A percentile compares a stretch with the other conserved stretches of the same genome.
Conservation (phyloP, 2,797 vertebrate species). For the Danio tinwini region DNA sequence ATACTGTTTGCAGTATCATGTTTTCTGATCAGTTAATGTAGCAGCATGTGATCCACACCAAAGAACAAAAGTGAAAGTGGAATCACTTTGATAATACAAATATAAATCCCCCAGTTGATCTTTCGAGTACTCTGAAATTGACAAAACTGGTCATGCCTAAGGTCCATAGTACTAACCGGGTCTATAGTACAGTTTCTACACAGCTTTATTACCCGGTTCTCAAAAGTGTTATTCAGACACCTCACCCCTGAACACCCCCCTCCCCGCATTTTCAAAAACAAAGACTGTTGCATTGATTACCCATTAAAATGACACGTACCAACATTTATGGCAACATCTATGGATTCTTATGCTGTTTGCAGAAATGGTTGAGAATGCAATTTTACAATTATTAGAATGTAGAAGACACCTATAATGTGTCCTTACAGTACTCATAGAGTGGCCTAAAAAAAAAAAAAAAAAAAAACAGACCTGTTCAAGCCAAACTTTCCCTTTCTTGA, state of each 20-base stretch:
- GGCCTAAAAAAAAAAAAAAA: conserved; percentile 19
- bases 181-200: too few species aligned
- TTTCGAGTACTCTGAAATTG: neutral
- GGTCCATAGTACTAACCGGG: too few species aligned
- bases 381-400: conserved; percentile 2
- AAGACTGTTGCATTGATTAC: neutral
- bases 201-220: too few species aligned
- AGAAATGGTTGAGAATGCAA: neutral
- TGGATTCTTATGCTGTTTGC: conserved; percentile 5
- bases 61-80: neutral
- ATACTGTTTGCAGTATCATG: neutral
- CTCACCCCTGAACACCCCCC: too few species aligned
- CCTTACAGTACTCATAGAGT: neutral
- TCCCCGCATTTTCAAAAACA: too few species aligned
- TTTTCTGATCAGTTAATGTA: neutral
- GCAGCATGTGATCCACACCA: neutral
- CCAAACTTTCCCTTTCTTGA: conserved; percentile 31
- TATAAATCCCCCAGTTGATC: neutral
- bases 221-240: too few species aligned
- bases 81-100: neutral
- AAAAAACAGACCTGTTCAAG: conserved; percentile 23
- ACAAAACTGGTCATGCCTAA: neutral
- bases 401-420: neutral
- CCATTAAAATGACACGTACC: neutral
- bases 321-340: neutral